These are phyloP conservation scores for Poeciliopsis retropinna DNA, from an alignment of 2,113 vertebrate genomes.

Conservation along the genomic window DNA sequence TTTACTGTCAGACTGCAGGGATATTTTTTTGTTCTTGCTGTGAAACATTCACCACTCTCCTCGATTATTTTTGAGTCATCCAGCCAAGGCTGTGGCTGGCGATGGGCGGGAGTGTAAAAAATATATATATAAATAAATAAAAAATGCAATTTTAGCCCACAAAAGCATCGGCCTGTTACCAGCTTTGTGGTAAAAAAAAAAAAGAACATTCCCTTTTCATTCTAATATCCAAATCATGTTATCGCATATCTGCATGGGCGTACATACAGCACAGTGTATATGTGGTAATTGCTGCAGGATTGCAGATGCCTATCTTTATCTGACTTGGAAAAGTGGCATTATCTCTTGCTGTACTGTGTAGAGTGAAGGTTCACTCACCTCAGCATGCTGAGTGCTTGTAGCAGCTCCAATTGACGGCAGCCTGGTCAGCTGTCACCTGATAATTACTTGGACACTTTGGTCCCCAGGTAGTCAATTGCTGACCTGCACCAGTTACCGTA, in stretches of 20 bases:
- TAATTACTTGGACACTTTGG: neutral
- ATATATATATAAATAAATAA: neutral
- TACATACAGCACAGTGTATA: neutral
- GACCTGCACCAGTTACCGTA: no score
- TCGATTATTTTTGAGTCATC: constrained; percentile 62
- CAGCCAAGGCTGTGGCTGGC: constrained; percentile 57
- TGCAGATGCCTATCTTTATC: neutral
- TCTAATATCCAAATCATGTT: neutral
- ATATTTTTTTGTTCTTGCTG: constrained; percentile 41
- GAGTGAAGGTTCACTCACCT: neutral
- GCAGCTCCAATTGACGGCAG: neutral
- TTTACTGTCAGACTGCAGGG: constrained; percentile 39
- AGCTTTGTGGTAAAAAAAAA: neutral
- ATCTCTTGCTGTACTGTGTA: neutral
- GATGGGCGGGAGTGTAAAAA: constrained; percentile 57
- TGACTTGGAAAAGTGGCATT: neutral
- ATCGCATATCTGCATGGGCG: neutral
- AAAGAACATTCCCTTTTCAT: neutral
- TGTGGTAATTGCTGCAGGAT: neutral
- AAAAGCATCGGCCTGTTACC: constrained; percentile 48
- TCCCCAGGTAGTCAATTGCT: no score
- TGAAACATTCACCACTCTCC: constrained; percentile 43
- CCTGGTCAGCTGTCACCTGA: neutral
- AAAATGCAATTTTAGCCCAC: constrained; percentile 51
- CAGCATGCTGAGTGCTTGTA: neutral